Base-by-base conservation (phyloP, 2,888 invertebrate genomes). In the Lydus trimaculatus region DNA sequence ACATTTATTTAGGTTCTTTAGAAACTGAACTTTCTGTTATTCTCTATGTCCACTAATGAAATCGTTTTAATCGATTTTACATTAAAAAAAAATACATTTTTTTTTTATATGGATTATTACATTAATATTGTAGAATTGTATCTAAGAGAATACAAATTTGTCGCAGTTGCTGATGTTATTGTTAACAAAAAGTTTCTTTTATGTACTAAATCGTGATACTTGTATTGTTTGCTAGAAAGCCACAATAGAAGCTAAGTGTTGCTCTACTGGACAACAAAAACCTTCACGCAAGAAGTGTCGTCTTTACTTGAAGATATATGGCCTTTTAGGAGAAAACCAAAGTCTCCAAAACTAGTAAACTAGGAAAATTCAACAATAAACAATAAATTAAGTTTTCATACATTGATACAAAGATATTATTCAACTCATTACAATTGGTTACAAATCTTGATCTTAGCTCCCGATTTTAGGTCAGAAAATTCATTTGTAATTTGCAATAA, bases 281-380 rank as follows among this genome's bases (percentile, higher is more conserved):
- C 77, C 69, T 74, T 70, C 76, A 73, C 73, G 75, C 80, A 80
- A 78, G 80, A 81, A 80, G 79, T 76, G 73, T 75, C 77, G 78
- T 79, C 77, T 76, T 78, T 80, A 76, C 76, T 77, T 75, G 71
- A 75, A 77, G 77, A 80, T 81, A 80, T 81, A 80, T 79, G 73
- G 76, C 77, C 74, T 73, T 70, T 64, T 58, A 64, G 64, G 64
- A 31, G 66, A 11, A 48, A 15, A 52, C 64, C 39, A 64, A 74
- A 72, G 75, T 73, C 73, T 74, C 75, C 58, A 39, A 59, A 65
- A 65, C 60, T 64, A 65, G 65, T 65, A 62, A 61, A 20, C 52
- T 8, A 52, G 15, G 13, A 48, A 52, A 11, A 25, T 52, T 43
- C 43, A 43, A 17, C 43, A 43, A 43, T 43, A 62, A 63, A 63